Evolutionary conservation across 2,113 vertebrate genomes (phyloP).

Genomic region (Myrmecophaga tridactyla): DNA sequence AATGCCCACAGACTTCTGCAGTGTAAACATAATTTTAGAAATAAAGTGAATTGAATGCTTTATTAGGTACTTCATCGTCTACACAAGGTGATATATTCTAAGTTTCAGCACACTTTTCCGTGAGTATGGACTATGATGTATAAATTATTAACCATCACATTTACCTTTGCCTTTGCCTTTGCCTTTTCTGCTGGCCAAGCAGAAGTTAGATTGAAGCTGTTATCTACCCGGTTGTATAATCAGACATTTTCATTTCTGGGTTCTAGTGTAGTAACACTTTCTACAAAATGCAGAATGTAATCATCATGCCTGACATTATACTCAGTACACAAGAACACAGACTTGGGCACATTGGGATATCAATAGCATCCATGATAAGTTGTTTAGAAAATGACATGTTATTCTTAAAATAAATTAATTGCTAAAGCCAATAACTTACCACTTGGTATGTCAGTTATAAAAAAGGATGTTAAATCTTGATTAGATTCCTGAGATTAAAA

Average conservation of each 20-base stretch:
- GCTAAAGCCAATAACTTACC: slow-evolving; percentile 65
- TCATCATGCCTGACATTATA: not conserved
- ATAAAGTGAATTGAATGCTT: not conserved
- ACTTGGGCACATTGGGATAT: not conserved
- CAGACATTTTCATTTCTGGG: not conserved
- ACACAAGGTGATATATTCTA: not conserved
- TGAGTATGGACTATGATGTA: not conserved
- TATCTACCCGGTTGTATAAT: not conserved
- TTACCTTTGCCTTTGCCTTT: not conserved
- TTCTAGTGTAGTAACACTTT: not conserved
- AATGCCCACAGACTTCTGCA: not conserved
- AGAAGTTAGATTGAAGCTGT: not conserved
- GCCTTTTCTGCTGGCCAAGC: not conserved
- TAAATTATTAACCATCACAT: not conserved
- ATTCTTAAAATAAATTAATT: slow-evolving; percentile 66
- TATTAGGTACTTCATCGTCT: not conserved
- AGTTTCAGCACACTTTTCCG: not conserved
- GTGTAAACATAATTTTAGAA: not conserved
- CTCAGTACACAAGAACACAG: not conserved
- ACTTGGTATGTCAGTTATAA: slow-evolving; percentile 63
- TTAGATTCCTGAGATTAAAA: slow-evolving; percentile 75
- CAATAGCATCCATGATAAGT: not conserved
- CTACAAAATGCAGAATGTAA: not conserved
- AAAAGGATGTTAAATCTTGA: slow-evolving; percentile 58
- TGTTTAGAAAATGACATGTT: slow-evolving; percentile 45